Evolutionary conservation across 2,888 invertebrate genomes (phyloP), one percentile per base, ranked within the genome.

Genomic region (Leucophenga montana): DNA sequence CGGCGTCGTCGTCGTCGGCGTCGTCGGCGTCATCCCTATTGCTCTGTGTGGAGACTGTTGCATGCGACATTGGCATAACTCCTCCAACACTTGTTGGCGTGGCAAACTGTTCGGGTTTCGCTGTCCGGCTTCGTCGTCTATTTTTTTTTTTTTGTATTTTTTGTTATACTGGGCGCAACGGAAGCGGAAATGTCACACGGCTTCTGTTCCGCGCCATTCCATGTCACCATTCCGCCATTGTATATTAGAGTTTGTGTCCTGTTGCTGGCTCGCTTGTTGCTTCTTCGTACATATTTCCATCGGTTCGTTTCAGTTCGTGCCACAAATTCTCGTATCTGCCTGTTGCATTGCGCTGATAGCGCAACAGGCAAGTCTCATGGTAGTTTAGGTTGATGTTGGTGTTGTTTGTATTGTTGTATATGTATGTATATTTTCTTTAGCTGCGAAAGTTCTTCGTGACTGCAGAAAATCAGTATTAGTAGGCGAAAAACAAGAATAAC

Each of bases 171-270:
- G 14, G 16, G 54, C 20, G n/a, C n/a, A 72, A 66, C 72, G 73
- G 75, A 75, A 76, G 57, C 68, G 74, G 72, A 76, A 73, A 67
- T 74, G 72, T 74, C 53, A 64, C 61, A 71, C 68, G n/a, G 31
- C 14, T 57, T n/a, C 57, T 54, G 39, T 39, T 3, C 39, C 8
- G 39, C 11, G 8, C 39, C 1, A 5, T 39, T 39, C 39, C 9
- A 8, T 39, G 8, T 8, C 1, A 8, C 11, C n/a, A n/a, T n/a
- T n/a, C 3, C 39, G 39, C 27, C 27, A 27, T 27, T 46, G 2
- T n/a, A 6, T 46, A 16, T 50, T 50, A 6, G 50, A 13, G 3
- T 48, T 4, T 48, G 13, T 8, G 4, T 33, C 33, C 39, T 39
- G 39, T 18, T 50, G 50, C 50, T 50, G 50, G 1, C 50, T n/a